These are phyloP conservation scores for Ennomos quercinarius DNA, from an alignment of 2,888 invertebrate species.

Conservation along the genomic window DNA sequence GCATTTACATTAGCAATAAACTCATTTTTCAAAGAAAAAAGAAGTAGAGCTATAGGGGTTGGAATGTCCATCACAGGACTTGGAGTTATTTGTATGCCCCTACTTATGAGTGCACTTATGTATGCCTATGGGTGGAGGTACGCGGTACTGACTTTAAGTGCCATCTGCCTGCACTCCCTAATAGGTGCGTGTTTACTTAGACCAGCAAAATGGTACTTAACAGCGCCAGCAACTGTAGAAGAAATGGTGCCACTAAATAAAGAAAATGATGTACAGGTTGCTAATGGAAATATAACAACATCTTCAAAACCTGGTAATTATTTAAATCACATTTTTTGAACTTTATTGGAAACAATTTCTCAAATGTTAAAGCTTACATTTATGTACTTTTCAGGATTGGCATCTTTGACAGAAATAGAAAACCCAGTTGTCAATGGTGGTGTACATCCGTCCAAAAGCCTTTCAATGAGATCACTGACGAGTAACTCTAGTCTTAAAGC, in stretches of 20 bases:
- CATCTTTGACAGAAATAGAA: slow-evolving; percentile 53
- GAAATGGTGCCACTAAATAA: slow-evolving; percentile 66
- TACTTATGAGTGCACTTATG: slow-evolving; percentile 85
- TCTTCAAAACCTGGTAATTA: slow-evolving; percentile 62
- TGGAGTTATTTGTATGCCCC: slow-evolving; percentile 88
- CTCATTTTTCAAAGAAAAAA: slow-evolving; percentile 87
- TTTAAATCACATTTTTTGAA: not conserved
- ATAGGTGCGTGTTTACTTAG: slow-evolving; percentile 86
- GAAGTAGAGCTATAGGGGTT: slow-evolving; percentile 87
- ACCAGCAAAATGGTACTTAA: slow-evolving; percentile 89
- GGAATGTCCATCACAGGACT: slow-evolving; percentile 88
- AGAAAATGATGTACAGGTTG: slow-evolving; percentile 57
- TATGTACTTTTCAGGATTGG: slow-evolving; percentile 53
- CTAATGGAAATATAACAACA: slow-evolving; percentile 61
- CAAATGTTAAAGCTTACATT: no score
- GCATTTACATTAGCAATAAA: slow-evolving; percentile 88
- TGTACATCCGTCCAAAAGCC: slow-evolving; percentile 60
- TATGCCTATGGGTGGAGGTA: slow-evolving; percentile 85
- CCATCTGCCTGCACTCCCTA: slow-evolving; percentile 86
- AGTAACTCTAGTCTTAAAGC: slow-evolving; percentile 60
- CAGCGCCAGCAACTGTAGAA: slow-evolving; percentile 59
- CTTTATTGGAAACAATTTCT: no score
- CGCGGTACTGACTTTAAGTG: slow-evolving; percentile 87
- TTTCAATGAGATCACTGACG: slow-evolving; percentile 71
- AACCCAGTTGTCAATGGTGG: slow-evolving; percentile 53